phyloP scores from a whole-genome alignment of 2,113 vertebrate species.

The Gasterosteus nipponicus region DNA sequence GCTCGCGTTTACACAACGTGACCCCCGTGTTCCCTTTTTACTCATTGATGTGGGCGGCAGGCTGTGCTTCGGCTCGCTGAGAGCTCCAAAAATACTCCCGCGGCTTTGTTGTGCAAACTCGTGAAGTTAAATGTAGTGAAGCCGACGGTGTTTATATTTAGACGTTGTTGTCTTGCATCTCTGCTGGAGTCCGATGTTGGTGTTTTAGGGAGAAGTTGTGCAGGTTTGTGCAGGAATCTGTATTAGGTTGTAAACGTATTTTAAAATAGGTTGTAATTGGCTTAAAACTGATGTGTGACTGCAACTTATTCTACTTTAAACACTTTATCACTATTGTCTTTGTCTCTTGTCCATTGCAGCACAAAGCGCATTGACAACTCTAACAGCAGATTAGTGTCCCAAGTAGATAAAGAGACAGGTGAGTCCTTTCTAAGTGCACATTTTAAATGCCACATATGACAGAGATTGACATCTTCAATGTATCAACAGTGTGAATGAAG shows the following conservation, averaged over 20 bases:
- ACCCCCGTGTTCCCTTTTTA: slow-evolving; percentile 43
- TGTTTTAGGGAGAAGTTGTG: neutral
- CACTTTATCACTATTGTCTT: neutral
- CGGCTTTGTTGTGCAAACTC: slow-evolving; percentile 28
- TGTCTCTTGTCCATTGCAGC: slow-evolving; percentile 77
- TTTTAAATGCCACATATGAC: neutral
- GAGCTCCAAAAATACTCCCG: slow-evolving; percentile 49
- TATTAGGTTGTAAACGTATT: neutral
- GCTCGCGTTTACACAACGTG: slow-evolving; percentile 1
- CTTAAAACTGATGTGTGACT: neutral
- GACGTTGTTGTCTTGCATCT: neutral
- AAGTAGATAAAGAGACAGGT: slow-evolving; percentile 96
- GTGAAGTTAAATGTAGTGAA: neutral
- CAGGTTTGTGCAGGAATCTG: neutral
- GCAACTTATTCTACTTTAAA: neutral
- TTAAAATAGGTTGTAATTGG: neutral
- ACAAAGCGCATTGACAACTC: slow-evolving; percentile 94
- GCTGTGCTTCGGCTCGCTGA: slow-evolving; percentile 32
- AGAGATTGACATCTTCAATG: neutral
- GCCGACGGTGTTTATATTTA: slow-evolving; percentile 43
- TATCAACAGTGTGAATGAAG: neutral
- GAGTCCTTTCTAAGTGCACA: slow-evolving; percentile 28
- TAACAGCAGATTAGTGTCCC: slow-evolving; percentile 93
- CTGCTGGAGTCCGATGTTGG: neutral
- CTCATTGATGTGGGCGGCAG: slow-evolving; percentile 63